These are phyloP conservation scores for Pocillopora meandrina DNA, from an alignment of 92 coral and sea anemone genomes.

Conservation along the genomic window DNA sequence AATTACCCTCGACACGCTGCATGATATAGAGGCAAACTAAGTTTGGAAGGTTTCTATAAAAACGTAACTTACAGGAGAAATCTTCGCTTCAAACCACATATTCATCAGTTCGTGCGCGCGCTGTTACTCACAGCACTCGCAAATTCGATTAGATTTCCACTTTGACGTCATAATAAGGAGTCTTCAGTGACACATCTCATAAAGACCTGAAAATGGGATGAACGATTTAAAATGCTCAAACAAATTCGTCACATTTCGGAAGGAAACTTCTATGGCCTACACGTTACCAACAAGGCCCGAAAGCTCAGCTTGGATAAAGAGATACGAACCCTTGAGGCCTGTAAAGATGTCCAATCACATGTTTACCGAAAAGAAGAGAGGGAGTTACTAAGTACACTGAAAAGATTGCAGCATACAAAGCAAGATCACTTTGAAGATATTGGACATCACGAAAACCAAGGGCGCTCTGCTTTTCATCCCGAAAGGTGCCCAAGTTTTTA, in stretches of 20 bases:
- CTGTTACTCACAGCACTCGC: neutral
- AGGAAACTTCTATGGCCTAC: constrained; percentile 86
- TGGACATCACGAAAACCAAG: constrained; percentile 1
- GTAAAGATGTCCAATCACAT: constrained; percentile 84
- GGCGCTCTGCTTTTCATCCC: constrained; percentile 13
- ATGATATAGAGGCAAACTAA: neutral
- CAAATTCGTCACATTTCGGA: constrained; percentile 93
- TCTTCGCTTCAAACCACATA: neutral
- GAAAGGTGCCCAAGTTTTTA: constrained; percentile 13
- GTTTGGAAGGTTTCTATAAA: neutral
- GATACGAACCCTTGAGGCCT: constrained; percentile 81
- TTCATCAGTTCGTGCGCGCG: neutral
- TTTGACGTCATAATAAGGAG: constrained; percentile 31
- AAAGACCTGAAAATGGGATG: constrained; percentile 21
- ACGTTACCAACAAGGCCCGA: constrained; percentile 92
- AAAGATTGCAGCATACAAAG: constrained; percentile 73
- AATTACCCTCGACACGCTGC: too few relatives aligned
- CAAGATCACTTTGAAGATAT: constrained; percentile 47
- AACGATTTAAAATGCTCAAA: constrained; percentile 65
- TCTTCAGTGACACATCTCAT: neutral
- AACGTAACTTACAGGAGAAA: neutral
- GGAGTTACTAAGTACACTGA: constrained; percentile 72
- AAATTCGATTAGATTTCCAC: neutral
- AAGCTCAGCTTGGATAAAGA: constrained; percentile 81
- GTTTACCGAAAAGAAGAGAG: constrained; percentile 88